phyloP scores from a whole-genome alignment of 2,888 invertebrate genomes.

The Caenorhabditis macrosperma region DNA sequence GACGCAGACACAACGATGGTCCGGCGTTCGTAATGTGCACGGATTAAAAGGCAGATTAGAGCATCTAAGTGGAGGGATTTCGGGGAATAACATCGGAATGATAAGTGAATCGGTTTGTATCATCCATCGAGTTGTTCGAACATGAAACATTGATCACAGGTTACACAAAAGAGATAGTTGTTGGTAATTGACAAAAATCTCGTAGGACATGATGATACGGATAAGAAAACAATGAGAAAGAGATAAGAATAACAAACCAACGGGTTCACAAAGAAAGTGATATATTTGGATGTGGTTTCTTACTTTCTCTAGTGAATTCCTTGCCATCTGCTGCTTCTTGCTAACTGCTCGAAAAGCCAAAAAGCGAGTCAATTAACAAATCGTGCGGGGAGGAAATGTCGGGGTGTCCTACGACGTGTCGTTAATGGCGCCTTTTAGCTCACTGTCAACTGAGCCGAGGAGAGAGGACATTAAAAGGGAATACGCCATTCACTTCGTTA shows the following conservation, averaged over 20 bases:
- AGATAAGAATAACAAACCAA: background rate
- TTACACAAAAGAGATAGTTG: background rate
- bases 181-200: background rate
- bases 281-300: too few relatives aligned
- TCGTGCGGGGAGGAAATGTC: background rate
- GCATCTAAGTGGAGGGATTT: too few relatives aligned
- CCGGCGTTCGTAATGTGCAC: too few relatives aligned
- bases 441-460: conserved; percentile 6
- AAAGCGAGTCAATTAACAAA: conserved; percentile 13
- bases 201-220: background rate
- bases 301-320: background rate
- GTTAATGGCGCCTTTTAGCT: conserved; percentile 14
- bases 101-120: too few relatives aligned
- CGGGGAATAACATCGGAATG: too few relatives aligned
- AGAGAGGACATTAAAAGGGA: conserved; percentile 13
- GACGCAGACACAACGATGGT: background rate
- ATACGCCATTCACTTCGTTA: background rate
- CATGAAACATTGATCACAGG: background rate
- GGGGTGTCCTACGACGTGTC: background rate
- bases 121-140: background rate
- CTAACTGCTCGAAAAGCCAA: too few relatives aligned
- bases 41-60: too few relatives aligned
- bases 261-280: background rate
- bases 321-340: background rate
- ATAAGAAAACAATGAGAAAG: too few relatives aligned